A percentile compares a stretch with the other conserved stretches of the same genome.
These are phyloP conservation scores for Strix aluco DNA, from an alignment of 2,113 vertebrate species.

Conservation along the genomic window DNA sequence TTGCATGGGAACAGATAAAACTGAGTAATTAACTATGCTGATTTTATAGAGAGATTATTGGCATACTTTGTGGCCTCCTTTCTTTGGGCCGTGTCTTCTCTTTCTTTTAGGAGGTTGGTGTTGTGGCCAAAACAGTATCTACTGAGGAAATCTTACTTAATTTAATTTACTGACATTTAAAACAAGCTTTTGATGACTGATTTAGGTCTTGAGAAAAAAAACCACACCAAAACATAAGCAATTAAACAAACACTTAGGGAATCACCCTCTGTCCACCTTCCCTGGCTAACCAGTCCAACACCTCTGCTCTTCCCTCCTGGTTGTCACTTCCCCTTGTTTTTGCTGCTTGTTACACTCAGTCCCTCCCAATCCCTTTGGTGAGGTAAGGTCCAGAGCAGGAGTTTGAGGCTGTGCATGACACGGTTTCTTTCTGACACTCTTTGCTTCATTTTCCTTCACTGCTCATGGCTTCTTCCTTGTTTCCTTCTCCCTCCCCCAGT, in stretches of 20 bases:
- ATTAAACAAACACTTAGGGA: not conserved
- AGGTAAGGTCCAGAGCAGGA: not conserved
- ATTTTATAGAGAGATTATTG: not conserved
- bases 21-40: not conserved
- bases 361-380: not conserved
- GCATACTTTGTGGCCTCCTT: not conserved
- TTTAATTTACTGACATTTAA: not conserved
- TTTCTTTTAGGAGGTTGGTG: not conserved
- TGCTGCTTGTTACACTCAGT: not conserved
- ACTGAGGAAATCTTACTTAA: not conserved
- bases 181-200: not conserved
- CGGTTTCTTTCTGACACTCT: not conserved
- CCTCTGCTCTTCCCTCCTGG: not conserved
- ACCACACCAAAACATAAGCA: not conserved
- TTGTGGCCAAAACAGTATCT: not conserved
- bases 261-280: not conserved
- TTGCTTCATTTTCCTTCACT: not conserved
- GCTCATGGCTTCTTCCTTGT: not conserved
- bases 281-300: not conserved
- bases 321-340: not conserved
- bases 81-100: not conserved
- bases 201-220: not conserved
- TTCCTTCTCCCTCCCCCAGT: not conserved
- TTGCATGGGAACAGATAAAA: not conserved
- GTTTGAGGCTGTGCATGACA: rapidly evolving